Percentiles rank a stretch among this genome's conserved stretches.
These are phyloP conservation scores for Globodera ellingtonae DNA, from an alignment of 1,140 invertebrate genomes.

Conservation along the genomic window DNA sequence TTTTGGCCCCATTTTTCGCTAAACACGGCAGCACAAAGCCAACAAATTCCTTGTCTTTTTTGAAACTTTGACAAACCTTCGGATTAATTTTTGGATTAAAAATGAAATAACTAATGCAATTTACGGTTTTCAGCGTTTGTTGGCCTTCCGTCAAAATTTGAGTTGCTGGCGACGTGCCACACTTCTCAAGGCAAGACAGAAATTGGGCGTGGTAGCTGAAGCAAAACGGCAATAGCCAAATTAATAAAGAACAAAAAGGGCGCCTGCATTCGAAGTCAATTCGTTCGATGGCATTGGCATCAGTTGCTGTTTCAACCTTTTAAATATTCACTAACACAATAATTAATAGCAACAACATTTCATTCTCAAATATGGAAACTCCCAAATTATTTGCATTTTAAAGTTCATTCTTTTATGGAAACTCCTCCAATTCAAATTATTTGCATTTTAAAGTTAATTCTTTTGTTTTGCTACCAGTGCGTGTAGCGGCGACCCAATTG, in stretches of 20 bases:
- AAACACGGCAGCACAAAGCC: constrained; percentile 21
- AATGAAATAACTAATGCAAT: background rate
- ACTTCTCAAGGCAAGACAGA: background rate
- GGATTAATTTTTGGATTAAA: background rate
- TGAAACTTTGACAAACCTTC: constrained; percentile 18
- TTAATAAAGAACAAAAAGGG: background rate
- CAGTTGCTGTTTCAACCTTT: background rate
- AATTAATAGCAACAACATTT: no score
- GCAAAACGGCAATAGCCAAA: background rate
- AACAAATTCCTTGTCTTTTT: constrained; percentile 13
- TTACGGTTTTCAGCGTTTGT: constrained; percentile 14
- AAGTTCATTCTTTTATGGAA: no score
- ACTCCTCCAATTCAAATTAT: no score
- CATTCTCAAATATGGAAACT: no score
- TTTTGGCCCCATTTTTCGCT: background rate
- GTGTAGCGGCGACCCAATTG: constrained; percentile 22
- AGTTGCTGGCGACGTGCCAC: background rate
- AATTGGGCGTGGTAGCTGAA: constrained; percentile 9
- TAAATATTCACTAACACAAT: background rate
- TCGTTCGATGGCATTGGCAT: constrained; percentile 1
- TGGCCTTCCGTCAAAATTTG: constrained; percentile 22
- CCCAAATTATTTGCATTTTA: no score
- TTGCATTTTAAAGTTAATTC: no score
- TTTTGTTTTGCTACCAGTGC: constrained; percentile 2
- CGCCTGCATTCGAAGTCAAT: constrained; percentile 19